These are phyloP conservation scores for Baryphthengus martii DNA, from an alignment of 2,113 vertebrate species.

Conservation along the genomic window DNA sequence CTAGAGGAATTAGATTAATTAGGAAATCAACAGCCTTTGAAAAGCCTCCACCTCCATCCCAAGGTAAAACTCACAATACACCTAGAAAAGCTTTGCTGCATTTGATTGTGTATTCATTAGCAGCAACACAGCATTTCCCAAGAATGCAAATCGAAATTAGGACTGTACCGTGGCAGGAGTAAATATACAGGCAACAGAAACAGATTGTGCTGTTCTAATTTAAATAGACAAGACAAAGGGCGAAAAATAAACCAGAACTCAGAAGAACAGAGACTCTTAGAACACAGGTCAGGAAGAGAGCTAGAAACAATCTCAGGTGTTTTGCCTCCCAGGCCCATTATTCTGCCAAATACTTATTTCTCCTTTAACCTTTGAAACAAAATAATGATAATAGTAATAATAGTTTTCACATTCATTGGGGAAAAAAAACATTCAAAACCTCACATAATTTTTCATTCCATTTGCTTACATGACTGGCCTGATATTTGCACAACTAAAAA, in stretches of 20 bases:
- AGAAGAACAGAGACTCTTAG: background rate
- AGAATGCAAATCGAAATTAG: background rate
- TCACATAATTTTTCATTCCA: background rate
- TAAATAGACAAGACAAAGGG: background rate
- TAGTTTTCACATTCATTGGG: background rate
- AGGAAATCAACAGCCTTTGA: background rate
- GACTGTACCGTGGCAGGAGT: background rate
- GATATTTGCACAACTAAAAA: conserved; percentile 4
- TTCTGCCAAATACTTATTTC: background rate
- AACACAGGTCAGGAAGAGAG: background rate
- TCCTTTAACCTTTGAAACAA: background rate
- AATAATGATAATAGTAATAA: background rate
- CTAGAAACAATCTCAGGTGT: background rate
- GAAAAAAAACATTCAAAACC: background rate
- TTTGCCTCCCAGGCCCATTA: background rate
- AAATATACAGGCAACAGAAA: background rate
- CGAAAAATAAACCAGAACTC: background rate
- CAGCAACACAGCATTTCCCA: background rate
- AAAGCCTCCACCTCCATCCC: background rate
- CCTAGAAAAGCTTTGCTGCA: background rate
- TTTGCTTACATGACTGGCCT: background rate
- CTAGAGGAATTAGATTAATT: conserved; percentile 1
- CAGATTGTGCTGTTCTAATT: background rate
- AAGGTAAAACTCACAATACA: background rate
- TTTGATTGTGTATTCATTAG: background rate